Evolutionary conservation across 2,113 vertebrate species (phyloP).

Genomic region (rat (Rattus norvegicus)): DNA sequence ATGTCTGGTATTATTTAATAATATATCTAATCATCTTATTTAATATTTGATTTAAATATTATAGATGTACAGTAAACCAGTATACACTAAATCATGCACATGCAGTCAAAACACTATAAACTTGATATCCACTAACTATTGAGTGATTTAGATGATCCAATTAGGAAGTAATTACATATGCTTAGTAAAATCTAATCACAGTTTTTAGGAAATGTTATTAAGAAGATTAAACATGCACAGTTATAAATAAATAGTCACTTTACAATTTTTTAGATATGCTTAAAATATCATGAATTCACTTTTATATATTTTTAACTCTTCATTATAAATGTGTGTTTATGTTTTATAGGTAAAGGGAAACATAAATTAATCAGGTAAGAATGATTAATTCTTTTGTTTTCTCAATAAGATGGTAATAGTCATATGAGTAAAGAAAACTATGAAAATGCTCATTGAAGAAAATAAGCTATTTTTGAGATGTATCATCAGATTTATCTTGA

Average conservation of each 20-base stretch:
- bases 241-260: neutral
- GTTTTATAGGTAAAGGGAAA: neutral
- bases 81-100: neutral
- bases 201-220: slow-evolving; percentile 60
- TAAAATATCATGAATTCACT: neutral
- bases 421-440: neutral
- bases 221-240: neutral
- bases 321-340: slow-evolving; percentile 10
- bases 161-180: slow-evolving; percentile 53
- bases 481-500: neutral
- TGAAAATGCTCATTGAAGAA: neutral
- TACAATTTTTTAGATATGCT: neutral
- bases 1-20: slow-evolving; percentile 45
- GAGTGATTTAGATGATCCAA: slow-evolving; percentile 69
- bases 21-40: slow-evolving; percentile 41
- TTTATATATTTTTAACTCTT: neutral
- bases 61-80: neutral
- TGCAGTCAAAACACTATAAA: slow-evolving; percentile 29
- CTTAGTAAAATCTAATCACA: slow-evolving; percentile 51
- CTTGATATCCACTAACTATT: slow-evolving; percentile 55
- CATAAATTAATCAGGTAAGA: slow-evolving; percentile 23
- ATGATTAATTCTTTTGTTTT: slow-evolving; percentile 27
- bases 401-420: slow-evolving; percentile 11
- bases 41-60: slow-evolving; percentile 58
- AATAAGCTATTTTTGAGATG: neutral